phyloP scores from a whole-genome alignment of 2,113 vertebrate species.

The Anthoscopus minutus region DNA sequence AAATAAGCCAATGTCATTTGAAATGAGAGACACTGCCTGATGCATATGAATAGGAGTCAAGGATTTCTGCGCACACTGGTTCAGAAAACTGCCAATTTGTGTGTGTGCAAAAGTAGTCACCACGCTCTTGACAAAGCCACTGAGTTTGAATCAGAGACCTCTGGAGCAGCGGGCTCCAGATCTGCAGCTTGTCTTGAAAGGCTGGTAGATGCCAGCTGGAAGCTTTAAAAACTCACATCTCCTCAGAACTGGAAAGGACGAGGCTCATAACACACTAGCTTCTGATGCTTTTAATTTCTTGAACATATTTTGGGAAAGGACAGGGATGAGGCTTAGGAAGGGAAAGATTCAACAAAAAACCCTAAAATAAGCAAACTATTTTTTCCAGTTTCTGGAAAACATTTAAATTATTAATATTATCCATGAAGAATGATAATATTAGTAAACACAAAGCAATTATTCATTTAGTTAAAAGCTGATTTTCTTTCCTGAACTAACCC shows the following conservation, averaged over 20 bases:
- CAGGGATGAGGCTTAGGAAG: background rate
- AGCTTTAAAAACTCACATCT: background rate
- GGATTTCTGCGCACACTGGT: background rate
- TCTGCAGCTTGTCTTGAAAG: background rate
- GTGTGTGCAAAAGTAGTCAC: constrained; percentile 10
- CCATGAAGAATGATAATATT: background rate
- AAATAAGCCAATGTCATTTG: constrained; percentile 36
- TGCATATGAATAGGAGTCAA: constrained; percentile 38
- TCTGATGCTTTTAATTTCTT: background rate
- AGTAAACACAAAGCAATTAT: background rate
- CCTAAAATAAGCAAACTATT: background rate
- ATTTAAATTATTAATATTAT: background rate
- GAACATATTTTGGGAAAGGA: background rate
- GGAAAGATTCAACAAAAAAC: background rate
- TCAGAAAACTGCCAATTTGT: constrained; percentile 24
- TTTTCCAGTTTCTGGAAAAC: background rate
- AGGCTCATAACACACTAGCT: background rate
- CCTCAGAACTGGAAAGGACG: background rate
- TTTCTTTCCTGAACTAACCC: background rate
- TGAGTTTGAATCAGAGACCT: background rate
- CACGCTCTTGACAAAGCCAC: background rate
- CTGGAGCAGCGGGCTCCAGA: background rate
- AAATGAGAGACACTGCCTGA: constrained; percentile 40
- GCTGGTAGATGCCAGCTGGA: constrained; percentile 17
- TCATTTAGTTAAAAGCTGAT: background rate